Evolutionary conservation across 2,888 invertebrate genomes (phyloP).

Genomic region (Mimas tiliae): DNA sequence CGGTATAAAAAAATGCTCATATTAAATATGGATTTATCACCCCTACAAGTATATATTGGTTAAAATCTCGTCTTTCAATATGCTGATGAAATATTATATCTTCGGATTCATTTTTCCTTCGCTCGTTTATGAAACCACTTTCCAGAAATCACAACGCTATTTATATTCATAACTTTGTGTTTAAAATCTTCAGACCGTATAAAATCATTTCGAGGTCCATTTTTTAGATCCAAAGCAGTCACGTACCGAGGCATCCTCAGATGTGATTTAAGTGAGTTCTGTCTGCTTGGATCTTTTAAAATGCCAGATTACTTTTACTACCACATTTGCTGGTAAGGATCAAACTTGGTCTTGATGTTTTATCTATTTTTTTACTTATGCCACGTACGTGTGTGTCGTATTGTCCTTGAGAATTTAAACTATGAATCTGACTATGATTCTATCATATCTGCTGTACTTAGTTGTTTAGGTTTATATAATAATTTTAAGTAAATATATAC

Average conservation of each 20-base stretch:
- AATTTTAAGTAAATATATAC: too few relatives aligned
- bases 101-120: too few relatives aligned
- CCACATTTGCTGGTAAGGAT: background rate
- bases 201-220: conserved; percentile 34
- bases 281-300: background rate
- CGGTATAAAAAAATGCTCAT: too few relatives aligned
- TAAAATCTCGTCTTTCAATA: background rate
- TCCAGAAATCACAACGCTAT: conserved; percentile 33
- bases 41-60: too few relatives aligned
- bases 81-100: too few relatives aligned
- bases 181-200: conserved; percentile 28
- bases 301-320: background rate
- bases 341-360: background rate
- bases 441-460: too few relatives aligned
- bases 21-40: too few relatives aligned
- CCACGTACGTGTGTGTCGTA: too few relatives aligned
- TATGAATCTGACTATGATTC: too few relatives aligned
- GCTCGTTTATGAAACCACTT: background rate
- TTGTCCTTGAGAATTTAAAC: too few relatives aligned
- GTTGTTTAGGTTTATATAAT: too few relatives aligned
- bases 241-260: conserved; percentile 12
- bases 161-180: conserved; percentile 35
- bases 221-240: conserved; percentile 32
- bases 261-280: conserved; percentile 9
- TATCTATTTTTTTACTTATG: background rate